A percentile compares a stretch with the other conserved stretches of the same genome.
These are phyloP conservation scores for Porites rus DNA, from an alignment of 92 coral and sea anemone species.

Conservation along the genomic window DNA sequence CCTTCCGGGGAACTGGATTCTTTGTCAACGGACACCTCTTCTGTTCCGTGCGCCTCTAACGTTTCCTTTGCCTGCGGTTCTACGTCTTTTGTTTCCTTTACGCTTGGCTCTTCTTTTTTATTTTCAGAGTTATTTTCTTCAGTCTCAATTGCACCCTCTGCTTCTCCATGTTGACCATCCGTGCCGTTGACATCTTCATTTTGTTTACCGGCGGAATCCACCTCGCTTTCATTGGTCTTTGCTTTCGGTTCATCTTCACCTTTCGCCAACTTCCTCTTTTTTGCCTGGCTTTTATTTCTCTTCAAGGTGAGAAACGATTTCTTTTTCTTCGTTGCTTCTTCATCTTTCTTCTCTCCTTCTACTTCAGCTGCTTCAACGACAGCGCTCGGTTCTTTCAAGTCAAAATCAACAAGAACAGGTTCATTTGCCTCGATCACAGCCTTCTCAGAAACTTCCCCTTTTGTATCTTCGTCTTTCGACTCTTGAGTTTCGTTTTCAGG, in stretches of 20 bases:
- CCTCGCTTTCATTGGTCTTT: background rate
- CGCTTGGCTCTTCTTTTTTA: background rate
- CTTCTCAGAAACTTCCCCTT: background rate
- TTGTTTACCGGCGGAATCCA: background rate
- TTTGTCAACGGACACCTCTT: background rate
- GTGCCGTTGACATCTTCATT: background rate
- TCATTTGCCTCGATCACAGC: background rate
- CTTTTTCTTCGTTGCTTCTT: slow-evolving; percentile 3
- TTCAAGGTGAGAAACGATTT: slow-evolving; percentile 7
- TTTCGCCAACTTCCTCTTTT: slow-evolving; percentile 1
- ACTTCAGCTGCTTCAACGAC: background rate
- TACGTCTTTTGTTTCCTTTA: background rate
- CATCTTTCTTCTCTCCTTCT: background rate
- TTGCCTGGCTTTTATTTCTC: slow-evolving; percentile 5
- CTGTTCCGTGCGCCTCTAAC: background rate
- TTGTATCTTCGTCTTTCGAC: background rate
- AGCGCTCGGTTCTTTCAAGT: background rate
- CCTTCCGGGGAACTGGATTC: background rate
- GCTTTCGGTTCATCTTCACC: background rate
- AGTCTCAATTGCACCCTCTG: background rate
- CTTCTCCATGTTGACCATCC: background rate
- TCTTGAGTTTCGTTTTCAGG: slow-evolving; percentile 16
- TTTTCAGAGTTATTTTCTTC: background rate
- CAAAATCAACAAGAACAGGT: slow-evolving; percentile 6
- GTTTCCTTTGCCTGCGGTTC: background rate